Evolutionary conservation across 2,113 vertebrate species (phyloP), one percentile per base, ranked within the genome.

Genomic region (Balaenoptera acutorostrata): DNA sequence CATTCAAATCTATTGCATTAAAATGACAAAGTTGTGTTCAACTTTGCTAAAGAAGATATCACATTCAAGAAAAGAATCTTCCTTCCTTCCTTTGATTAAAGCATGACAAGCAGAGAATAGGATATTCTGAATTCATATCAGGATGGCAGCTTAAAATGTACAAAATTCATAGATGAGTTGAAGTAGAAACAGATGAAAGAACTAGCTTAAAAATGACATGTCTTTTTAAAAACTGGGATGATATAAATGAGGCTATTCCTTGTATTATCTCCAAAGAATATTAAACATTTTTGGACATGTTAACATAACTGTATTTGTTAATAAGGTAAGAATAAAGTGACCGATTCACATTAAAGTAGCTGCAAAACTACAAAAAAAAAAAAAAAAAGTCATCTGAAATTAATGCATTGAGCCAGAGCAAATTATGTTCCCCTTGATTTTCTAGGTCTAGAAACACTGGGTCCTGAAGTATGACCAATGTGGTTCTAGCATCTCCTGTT

Each of bases 121-220:
- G 36, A 68, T 95, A 90, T 72, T 89, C 93, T 97, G 87, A 96
- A 94, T 95, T 95, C 36, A 18, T 82, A 94, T 88, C 75, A 93
- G 46, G n/a, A 87, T 96, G 84, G 55, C 1, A 0, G 36, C n/a
- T 59, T 88, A 94, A 96, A 93, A 85, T 88, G 13, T 81, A 93
- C 49, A 88, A 87, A 92, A 96, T 96, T 88, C 57, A 96, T 2
- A 33, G 27, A 74, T 31, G 29, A 49, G 33, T 8, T 90, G n/a
- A 88, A 93, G n/a, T 39, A 86, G 61, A 94, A 96, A 97, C 36
- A 96, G n/a, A 46, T 82, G 33, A 89, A 78, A 84, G 80, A 92
- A 92, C 64, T 68, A 57, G 36, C 27, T 95, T 83, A 49, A 82
- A 91, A 93, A 83, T 86, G 44, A 78, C 49, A 88, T 49, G 59